These are phyloP conservation scores for Wasmannia auropunctata DNA, from an alignment of 1,140 invertebrate genomes.

Conservation along the genomic window DNA sequence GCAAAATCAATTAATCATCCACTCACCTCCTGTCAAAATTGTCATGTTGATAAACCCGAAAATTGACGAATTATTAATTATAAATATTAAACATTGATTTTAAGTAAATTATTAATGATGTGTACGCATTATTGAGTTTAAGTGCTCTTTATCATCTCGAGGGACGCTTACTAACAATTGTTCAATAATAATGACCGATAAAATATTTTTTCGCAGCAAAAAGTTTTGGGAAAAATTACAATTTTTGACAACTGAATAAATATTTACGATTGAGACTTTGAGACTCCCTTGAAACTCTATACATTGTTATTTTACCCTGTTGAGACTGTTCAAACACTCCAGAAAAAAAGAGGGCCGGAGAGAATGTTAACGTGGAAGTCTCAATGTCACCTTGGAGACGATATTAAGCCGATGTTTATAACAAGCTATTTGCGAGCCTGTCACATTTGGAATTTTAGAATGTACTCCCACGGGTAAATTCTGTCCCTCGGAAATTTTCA, in stretches of 20 bases:
- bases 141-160: not conserved
- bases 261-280: not conserved
- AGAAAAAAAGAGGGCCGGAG: not conserved
- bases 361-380: not conserved
- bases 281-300: not conserved
- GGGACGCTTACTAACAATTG: not conserved
- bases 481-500: no score
- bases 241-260: not conserved
- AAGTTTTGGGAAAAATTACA: not conserved
- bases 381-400: conserved; percentile 4
- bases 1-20: not conserved
- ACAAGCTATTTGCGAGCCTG: not conserved
- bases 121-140: not conserved
- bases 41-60: not conserved
- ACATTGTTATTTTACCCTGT: not conserved
- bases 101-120: not conserved
- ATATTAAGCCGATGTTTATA: conserved; percentile 3
- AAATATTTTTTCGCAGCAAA: not conserved
- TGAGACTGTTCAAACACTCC: not conserved
- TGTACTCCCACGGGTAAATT: no score
- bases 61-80: conserved; percentile 4
- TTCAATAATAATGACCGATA: not conserved
- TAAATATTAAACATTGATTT: not conserved
- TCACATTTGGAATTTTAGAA: not conserved
- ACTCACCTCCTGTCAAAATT: not conserved